Conservation (phyloP, 1,140 invertebrate species). For the Choristoneura fumiferana region DNA sequence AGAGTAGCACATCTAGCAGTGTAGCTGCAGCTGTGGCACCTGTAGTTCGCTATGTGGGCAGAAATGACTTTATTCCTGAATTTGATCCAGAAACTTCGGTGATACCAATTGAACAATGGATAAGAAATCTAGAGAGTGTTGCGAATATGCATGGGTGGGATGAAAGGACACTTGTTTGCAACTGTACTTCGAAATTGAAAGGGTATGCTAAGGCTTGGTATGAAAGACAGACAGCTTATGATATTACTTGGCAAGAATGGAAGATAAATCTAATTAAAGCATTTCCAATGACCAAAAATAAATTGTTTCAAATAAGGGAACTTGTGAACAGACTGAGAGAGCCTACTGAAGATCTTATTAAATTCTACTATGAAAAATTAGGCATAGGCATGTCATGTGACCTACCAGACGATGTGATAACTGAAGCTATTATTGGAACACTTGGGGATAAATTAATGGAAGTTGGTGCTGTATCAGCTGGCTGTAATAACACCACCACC, state of each 20-base stretch:
- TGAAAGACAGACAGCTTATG: conserved; percentile 16
- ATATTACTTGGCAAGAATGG: conserved; percentile 20
- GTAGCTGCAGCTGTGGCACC: too few species aligned
- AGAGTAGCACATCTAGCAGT: too few species aligned
- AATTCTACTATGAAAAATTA: conserved; percentile 22
- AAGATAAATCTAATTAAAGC: conserved; percentile 11
- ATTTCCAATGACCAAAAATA: conserved; percentile 20
- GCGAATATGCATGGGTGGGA: conserved; percentile 22
- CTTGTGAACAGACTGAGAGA: conserved; percentile 13
- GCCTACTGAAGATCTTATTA: conserved; percentile 8
- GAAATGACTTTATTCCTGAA: too few species aligned
- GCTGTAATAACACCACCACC: not conserved
- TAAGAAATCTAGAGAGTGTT: conserved; percentile 18
- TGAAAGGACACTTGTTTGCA: conserved; percentile 18
- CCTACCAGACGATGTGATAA: conserved; percentile 16
- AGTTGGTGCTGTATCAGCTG: conserved; percentile 20
- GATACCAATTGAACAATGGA: conserved; percentile 19
- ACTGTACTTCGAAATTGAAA: conserved; percentile 20
- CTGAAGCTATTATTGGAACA: conserved; percentile 21
- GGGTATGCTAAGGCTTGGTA: conserved; percentile 22
- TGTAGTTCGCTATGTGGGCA: too few species aligned
- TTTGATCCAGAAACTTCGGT: conserved; percentile 12
- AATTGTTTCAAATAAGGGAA: conserved; percentile 16
- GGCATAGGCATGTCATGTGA: conserved; percentile 21
- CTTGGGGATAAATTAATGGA: conserved; percentile 20